A percentile compares a stretch with the other conserved stretches of the same genome.
These are phyloP conservation scores for Cephus cinctus DNA, from an alignment of 1,140 invertebrate genomes.

Conservation along the genomic window DNA sequence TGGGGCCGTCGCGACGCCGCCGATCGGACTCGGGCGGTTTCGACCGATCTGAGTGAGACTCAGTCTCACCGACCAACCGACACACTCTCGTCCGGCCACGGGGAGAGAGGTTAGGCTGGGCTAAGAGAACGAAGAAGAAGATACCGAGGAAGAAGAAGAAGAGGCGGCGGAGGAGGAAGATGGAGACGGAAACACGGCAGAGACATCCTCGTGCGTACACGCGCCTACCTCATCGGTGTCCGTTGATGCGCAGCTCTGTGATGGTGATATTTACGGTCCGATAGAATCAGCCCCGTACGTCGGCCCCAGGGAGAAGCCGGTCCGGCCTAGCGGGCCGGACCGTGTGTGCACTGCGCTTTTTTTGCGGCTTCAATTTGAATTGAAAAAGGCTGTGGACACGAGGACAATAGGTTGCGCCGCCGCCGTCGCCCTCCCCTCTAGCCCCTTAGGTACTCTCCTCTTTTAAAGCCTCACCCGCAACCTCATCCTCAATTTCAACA, in stretches of 20 bases:
- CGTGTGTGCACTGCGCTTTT: slow-evolving; percentile 41
- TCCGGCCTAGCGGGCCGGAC: slow-evolving; percentile 16
- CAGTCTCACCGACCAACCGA: too few species aligned
- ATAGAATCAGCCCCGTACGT: slow-evolving; percentile 49
- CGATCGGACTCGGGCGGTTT: too few species aligned
- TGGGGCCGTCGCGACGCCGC: too few species aligned
- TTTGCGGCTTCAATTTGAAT: slow-evolving; percentile 53
- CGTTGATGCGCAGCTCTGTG: slow-evolving; percentile 24
- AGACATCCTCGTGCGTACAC: slow-evolving; percentile 1
- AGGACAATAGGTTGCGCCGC: slow-evolving; percentile 49
- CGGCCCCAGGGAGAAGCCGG: slow-evolving; percentile 25
- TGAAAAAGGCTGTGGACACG: slow-evolving; percentile 52
- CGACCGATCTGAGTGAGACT: too few species aligned
- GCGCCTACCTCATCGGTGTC: not conserved
- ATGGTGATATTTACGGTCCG: slow-evolving; percentile 52
- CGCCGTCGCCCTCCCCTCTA: slow-evolving; percentile 23
- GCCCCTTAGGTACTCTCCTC: slow-evolving; percentile 27
- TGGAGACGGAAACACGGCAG: slow-evolving; percentile 1
- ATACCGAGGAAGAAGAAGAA: too few species aligned
- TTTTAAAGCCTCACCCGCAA: slow-evolving; percentile 26
- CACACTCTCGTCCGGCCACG: too few species aligned
- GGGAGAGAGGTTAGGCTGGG: too few species aligned
- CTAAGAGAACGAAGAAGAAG: too few species aligned
- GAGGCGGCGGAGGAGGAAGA: slow-evolving; percentile 8
- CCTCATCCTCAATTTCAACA: slow-evolving; percentile 25